A percentile compares a stretch with the other conserved stretches of the same genome.
Conservation (phyloP, 2,797 vertebrate genomes). For the Fratercula arctica region DNA sequence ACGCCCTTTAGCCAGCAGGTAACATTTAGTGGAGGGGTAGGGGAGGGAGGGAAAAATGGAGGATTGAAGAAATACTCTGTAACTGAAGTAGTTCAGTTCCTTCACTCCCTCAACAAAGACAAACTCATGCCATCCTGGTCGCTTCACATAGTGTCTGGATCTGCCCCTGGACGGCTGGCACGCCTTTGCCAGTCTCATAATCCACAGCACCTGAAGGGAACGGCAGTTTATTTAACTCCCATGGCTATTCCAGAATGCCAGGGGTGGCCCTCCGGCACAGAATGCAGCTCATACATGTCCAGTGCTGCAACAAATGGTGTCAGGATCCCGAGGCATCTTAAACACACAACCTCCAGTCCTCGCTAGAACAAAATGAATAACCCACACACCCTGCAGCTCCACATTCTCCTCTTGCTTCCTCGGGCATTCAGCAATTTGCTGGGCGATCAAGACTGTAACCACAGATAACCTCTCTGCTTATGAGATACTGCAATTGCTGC, state of each 20-base stretch:
- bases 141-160: background rate
- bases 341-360: background rate
- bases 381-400: conserved; percentile 20
- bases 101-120: background rate
- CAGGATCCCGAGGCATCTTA: background rate
- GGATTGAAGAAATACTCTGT: background rate
- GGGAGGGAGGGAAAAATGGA: background rate
- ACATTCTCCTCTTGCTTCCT: conserved; percentile 44
- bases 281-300: background rate
- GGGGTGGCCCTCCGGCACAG: background rate
- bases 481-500: background rate
- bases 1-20: background rate
- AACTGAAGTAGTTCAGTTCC: background rate
- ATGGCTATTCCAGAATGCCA: background rate
- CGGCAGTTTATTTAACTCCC: background rate
- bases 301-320: background rate
- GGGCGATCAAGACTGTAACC: conserved; percentile 24
- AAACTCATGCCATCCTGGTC: background rate
- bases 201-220: background rate
- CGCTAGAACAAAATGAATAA: background rate
- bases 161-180: background rate
- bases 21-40: background rate
- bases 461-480: conserved; percentile 13
- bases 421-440: conserved; percentile 1
- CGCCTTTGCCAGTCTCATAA: background rate